Percentiles rank a stretch among this genome's conserved stretches.
Conservation (phyloP, 2,888 invertebrate genomes). For the Agrotis puta region DNA sequence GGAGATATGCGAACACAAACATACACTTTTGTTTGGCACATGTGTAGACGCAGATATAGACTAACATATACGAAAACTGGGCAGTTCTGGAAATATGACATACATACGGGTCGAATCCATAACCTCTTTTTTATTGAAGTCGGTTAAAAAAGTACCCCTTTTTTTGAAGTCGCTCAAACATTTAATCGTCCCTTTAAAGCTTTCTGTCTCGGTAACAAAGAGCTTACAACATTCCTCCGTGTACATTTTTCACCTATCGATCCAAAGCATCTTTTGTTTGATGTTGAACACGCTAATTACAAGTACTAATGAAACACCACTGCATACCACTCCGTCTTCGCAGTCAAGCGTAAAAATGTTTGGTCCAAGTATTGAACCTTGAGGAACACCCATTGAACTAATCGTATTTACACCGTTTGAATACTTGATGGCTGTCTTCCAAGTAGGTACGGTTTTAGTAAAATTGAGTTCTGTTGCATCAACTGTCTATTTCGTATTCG, state of each 20-base stretch:
- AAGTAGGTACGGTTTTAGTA: constrained; percentile 25
- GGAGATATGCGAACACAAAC: too few relatives aligned
- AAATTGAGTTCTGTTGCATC: not conserved
- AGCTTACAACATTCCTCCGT: too few relatives aligned
- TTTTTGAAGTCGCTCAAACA: too few relatives aligned
- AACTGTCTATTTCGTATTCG: not conserved
- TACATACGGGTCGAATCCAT: too few relatives aligned
- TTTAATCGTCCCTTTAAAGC: too few relatives aligned
- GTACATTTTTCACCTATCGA: not conserved
- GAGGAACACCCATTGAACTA: constrained; percentile 32
- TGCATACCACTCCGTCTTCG: not conserved
- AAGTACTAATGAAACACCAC: constrained; percentile 16
- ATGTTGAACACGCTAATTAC: constrained; percentile 32
- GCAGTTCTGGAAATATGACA: too few relatives aligned
- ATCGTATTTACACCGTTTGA: constrained; percentile 6
- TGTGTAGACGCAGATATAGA: too few relatives aligned
- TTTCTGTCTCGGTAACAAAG: too few relatives aligned
- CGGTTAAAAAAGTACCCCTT: too few relatives aligned
- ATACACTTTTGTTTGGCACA: too few relatives aligned
- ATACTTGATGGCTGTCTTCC: constrained; percentile 13
- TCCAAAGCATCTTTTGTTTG: not conserved
- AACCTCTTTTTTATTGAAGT: too few relatives aligned
- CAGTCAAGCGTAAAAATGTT: constrained; percentile 4
- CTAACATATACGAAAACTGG: too few relatives aligned
- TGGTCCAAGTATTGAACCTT: constrained; percentile 15